Percentiles rank a stretch among this genome's conserved stretches.
phyloP scores from a whole-genome alignment of 2,797 vertebrate genomes.

The Crypturellus tataupa region DNA sequence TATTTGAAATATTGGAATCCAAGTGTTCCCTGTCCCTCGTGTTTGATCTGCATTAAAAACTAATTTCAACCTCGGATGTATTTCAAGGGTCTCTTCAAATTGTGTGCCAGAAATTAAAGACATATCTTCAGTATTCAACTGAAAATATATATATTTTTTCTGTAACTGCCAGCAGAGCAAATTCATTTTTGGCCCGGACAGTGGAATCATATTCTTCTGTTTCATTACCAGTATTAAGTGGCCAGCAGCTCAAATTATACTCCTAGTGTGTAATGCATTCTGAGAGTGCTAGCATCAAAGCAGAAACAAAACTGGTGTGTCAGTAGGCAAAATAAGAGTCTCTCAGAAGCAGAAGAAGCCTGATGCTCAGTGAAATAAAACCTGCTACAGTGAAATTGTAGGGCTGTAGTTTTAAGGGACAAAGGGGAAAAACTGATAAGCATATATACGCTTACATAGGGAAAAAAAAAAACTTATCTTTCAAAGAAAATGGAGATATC shows the following conservation, averaged over 20 bases:
- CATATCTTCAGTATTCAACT: not conserved
- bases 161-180: not conserved
- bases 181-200: constrained; percentile 5
- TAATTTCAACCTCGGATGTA: not conserved
- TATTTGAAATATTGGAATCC: constrained; percentile 17
- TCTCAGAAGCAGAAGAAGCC: not conserved
- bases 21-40: not conserved
- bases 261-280: not conserved
- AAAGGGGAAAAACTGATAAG: not conserved
- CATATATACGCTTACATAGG: not conserved
- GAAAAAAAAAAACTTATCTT: not conserved
- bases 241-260: constrained; percentile 17
- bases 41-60: not conserved
- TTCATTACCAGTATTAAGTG: constrained; percentile 13
- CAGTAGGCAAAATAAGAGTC: not conserved
- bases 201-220: not conserved
- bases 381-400: not conserved
- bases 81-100: constrained; percentile 13
- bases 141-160: not conserved
- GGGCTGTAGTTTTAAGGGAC: not conserved
- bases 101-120: not conserved
- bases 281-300: not conserved
- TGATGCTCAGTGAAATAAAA: not conserved
- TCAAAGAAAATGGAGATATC: fast-evolving
- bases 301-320: not conserved